These are phyloP conservation scores for Drosophila melanosoma DNA, from an alignment of 2,888 invertebrate species.

Conservation along the genomic window DNA sequence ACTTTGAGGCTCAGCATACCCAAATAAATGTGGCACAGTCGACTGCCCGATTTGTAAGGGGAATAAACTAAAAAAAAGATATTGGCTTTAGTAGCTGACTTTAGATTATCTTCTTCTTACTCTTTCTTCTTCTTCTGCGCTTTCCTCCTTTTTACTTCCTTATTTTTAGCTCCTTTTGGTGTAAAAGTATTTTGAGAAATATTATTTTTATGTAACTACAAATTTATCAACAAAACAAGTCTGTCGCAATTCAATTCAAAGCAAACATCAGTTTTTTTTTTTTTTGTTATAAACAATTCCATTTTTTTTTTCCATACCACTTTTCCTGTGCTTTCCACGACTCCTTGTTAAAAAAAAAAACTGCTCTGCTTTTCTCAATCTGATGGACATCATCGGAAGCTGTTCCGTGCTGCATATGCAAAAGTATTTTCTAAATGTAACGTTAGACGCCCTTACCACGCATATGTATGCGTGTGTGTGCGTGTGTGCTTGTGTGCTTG, in stretches of 20 bases:
- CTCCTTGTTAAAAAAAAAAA: not conserved
- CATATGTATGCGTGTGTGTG: slow-evolving; percentile 14
- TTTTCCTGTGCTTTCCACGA: not conserved
- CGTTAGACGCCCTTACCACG: slow-evolving; percentile 8
- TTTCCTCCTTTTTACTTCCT: not conserved
- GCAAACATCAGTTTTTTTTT: not conserved
- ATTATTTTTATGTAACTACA: not conserved
- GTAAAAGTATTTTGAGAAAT: not conserved
- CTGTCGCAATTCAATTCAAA: not conserved
- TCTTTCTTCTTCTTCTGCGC: not conserved
- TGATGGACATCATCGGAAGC: slow-evolving; percentile 38
- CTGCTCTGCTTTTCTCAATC: slow-evolving; percentile 17
- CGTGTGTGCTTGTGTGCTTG: slow-evolving; percentile 13
- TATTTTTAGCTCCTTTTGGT: not conserved
- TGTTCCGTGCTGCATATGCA: slow-evolving; percentile 31
- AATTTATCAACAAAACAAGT: not conserved
- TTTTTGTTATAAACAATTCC: not conserved
- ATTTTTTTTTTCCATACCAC: not conserved
- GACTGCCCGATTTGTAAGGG: not conserved
- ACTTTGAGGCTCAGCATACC: slow-evolving; percentile 26
- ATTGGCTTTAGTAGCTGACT: not conserved
- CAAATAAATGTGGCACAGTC: slow-evolving; percentile 32
- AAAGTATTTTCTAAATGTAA: slow-evolving; percentile 40
- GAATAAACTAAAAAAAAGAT: not conserved
- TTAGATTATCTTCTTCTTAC: not conserved